These are phyloP conservation scores for Oreohelix idahoensis DNA, from an alignment of 1,140 invertebrate species.

Conservation along the genomic window DNA sequence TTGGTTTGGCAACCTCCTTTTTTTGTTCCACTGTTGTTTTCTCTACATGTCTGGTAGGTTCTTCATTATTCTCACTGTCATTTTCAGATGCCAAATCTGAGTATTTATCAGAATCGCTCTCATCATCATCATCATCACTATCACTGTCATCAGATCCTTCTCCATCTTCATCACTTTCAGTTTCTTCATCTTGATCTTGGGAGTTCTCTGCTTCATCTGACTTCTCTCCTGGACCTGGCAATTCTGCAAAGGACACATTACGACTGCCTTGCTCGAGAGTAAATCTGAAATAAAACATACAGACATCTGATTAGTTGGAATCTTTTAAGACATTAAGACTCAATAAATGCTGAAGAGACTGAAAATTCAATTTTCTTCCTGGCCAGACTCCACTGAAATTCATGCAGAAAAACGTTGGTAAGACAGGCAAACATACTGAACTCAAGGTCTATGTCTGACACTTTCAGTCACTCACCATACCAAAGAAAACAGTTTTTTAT, in stretches of 20 bases:
- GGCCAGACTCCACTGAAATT: too few relatives aligned
- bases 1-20: slow-evolving; percentile 43
- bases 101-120: slow-evolving; percentile 44
- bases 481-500: too few relatives aligned
- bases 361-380: too few relatives aligned
- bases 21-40: background rate
- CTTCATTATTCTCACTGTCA: slow-evolving; percentile 48
- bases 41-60: slow-evolving; percentile 45
- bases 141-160: slow-evolving; percentile 47
- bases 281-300: slow-evolving; percentile 41
- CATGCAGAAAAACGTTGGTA: too few relatives aligned
- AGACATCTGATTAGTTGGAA: too few relatives aligned
- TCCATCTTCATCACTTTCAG: slow-evolving; percentile 48
- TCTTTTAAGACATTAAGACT: too few relatives aligned
- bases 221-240: background rate
- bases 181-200: slow-evolving; percentile 61
- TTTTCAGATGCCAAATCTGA: slow-evolving; percentile 44
- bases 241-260: slow-evolving; percentile 12
- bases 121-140: slow-evolving; percentile 51
- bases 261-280: slow-evolving; percentile 17
- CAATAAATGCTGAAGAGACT: too few relatives aligned
- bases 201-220: slow-evolving; percentile 59
- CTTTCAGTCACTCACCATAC: too few relatives aligned
- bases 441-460: too few relatives aligned
- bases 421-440: too few relatives aligned